These are phyloP conservation scores for Hylia prasina DNA, from an alignment of 2,113 vertebrate genomes.

Conservation along the genomic window DNA sequence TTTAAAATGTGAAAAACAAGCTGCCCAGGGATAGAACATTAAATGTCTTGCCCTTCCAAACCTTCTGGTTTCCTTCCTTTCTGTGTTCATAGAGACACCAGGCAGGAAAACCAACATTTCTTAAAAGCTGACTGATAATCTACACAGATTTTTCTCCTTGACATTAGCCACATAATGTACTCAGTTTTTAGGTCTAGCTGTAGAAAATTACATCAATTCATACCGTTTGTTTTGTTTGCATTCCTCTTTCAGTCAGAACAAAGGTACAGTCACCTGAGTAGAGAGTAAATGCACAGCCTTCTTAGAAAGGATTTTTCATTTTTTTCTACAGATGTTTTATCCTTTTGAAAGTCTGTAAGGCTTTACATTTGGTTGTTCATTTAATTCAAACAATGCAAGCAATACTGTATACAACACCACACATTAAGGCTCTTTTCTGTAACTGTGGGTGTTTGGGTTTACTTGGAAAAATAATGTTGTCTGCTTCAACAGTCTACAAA, in stretches of 20 bases:
- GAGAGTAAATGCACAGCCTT: background rate
- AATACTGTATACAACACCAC: background rate
- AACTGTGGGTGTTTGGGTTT: background rate
- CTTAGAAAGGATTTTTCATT: background rate
- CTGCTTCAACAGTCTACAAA: background rate
- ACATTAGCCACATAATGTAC: background rate
- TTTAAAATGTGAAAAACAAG: background rate
- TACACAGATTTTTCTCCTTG: background rate
- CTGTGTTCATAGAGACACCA: background rate
- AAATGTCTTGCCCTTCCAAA: background rate
- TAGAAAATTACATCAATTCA: background rate
- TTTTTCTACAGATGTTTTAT: background rate
- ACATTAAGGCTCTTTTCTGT: background rate
- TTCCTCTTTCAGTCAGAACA: background rate
- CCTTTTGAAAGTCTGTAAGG: background rate
- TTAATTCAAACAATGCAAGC: background rate
- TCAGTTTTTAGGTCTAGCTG: background rate
- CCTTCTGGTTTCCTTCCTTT: background rate
- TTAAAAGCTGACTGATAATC: background rate
- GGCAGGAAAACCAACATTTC: background rate
- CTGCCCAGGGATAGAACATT: background rate
- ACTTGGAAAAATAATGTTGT: background rate
- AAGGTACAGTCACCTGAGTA: background rate
- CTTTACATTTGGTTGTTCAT: background rate
- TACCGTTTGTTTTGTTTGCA: background rate